A percentile compares a stretch with the other conserved stretches of the same genome.
Evolutionary conservation across 2,888 invertebrate species (phyloP).

Genomic region (Hirtodrosophila cameraria): DNA sequence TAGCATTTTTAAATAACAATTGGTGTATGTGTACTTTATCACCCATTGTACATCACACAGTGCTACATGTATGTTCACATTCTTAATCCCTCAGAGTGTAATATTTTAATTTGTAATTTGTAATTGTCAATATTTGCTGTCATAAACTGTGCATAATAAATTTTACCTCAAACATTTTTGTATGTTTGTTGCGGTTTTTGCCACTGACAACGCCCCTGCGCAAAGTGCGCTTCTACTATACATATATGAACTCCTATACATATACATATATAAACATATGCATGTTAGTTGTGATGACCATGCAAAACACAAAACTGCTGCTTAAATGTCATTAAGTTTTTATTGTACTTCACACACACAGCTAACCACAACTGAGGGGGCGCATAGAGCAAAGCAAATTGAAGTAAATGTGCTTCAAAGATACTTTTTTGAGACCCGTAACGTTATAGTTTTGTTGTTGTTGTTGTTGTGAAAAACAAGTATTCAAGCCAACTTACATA

Average conservation of each 20-base stretch:
- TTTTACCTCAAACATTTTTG: slow-evolving; percentile 21
- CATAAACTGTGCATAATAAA: background rate
- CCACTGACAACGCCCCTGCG: slow-evolving; percentile 22
- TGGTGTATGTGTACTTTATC: slow-evolving; percentile 11
- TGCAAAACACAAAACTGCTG: slow-evolving; percentile 29
- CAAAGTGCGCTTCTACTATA: slow-evolving; percentile 23
- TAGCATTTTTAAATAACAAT: slow-evolving; percentile 23
- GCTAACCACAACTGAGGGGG: slow-evolving; percentile 12
- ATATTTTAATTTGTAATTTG: background rate
- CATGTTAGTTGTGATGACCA: slow-evolving; percentile 38
- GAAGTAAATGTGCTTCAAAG: slow-evolving; percentile 14
- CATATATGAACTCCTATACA: too few relatives aligned
- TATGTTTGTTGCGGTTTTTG: slow-evolving; percentile 15
- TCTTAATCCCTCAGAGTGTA: background rate
- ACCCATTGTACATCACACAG: background rate
- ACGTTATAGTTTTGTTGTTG: background rate
- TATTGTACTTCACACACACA: background rate
- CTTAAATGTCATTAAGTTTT: slow-evolving; percentile 34
- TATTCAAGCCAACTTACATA: slow-evolving; percentile 4
- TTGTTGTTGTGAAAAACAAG: slow-evolving; percentile 6
- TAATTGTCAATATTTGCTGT: background rate
- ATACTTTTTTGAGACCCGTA: slow-evolving; percentile 1
- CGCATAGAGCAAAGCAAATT: slow-evolving; percentile 10
- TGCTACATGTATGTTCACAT: background rate
- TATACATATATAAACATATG: too few relatives aligned